Evolutionary conservation across 2,888 invertebrate species (phyloP).

Genomic region (Oscheius sp.): DNA sequence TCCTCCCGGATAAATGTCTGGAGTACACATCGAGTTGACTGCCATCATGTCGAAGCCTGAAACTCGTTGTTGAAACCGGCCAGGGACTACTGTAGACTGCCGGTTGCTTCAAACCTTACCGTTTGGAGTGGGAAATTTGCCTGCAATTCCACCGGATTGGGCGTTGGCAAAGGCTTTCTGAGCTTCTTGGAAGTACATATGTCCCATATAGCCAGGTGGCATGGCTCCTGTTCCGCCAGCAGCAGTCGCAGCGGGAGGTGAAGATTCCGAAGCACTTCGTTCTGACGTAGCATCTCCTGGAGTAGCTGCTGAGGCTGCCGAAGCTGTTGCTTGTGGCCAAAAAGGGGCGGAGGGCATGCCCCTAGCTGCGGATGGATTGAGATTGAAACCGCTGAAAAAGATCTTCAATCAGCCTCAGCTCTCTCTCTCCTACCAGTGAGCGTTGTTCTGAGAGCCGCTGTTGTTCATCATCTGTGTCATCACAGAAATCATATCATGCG

Average conservation of each 20-base stretch:
- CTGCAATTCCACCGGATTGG: conserved; percentile 16
- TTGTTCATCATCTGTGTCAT: conserved; percentile 33
- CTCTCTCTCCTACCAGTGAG: conserved; percentile 13
- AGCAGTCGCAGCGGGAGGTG: conserved; percentile 24
- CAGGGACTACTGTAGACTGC: background rate
- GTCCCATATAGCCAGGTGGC: conserved; percentile 12
- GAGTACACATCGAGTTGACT: conserved; percentile 35
- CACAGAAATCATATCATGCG: conserved; percentile 34
- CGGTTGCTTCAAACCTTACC: conserved; percentile 1
- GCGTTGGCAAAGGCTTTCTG: conserved; percentile 18
- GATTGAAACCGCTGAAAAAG: conserved; percentile 31
- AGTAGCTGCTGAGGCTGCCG: conserved; percentile 20
- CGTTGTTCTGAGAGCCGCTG: conserved; percentile 19
- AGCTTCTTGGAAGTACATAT: conserved; percentile 24
- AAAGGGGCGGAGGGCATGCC: conserved; percentile 15
- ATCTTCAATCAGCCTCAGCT: background rate
- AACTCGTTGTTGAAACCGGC: background rate
- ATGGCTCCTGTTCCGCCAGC: conserved; percentile 1
- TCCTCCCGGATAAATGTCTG: conserved; percentile 36
- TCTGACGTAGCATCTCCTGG: conserved; percentile 26
- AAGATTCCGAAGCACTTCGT: conserved; percentile 21
- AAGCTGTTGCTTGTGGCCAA: conserved; percentile 26
- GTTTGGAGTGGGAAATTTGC: conserved; percentile 21
- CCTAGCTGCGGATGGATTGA: conserved; percentile 23
- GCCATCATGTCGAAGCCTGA: conserved; percentile 51